Conservation (phyloP, 2,888 invertebrate species). For the Platerodrilus igneus region DNA sequence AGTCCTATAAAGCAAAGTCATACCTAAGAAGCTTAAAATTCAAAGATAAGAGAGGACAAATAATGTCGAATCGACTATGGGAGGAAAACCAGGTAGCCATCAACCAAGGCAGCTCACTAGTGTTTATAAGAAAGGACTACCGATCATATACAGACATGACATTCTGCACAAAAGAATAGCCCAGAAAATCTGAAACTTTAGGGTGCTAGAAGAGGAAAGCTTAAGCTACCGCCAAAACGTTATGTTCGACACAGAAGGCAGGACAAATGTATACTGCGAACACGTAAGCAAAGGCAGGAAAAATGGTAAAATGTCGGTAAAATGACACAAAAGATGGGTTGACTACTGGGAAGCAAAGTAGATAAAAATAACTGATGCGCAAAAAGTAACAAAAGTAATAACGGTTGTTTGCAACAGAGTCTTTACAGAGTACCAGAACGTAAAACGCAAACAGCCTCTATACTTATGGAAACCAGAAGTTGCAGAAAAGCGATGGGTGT, state of each 20-base stretch:
- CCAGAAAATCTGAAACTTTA: neutral
- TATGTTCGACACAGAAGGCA: neutral
- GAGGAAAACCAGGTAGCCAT: neutral
- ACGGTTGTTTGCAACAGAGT: neutral
- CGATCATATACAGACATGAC: neutral
- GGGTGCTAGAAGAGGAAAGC: neutral
- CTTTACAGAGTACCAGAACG: too few species aligned
- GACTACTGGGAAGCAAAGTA: neutral
- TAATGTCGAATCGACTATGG: neutral
- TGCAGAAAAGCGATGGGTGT: too few species aligned
- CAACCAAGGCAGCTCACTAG: too few species aligned
- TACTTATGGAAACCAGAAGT: constrained; percentile 5
- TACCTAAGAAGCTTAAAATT: neutral
- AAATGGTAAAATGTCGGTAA: neutral
- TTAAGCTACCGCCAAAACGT: neutral
- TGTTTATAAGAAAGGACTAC: neutral
- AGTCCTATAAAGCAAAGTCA: too few species aligned
- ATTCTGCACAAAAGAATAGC: neutral
- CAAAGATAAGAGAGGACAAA: neutral
- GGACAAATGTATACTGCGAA: neutral
- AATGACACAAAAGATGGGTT: neutral
- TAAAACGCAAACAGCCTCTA: neutral
- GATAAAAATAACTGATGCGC: neutral
- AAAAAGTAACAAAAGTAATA: neutral
- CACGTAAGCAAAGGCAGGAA: neutral